Base-by-base conservation (phyloP, 2,888 invertebrate species). In the Drosophila cognata region DNA sequence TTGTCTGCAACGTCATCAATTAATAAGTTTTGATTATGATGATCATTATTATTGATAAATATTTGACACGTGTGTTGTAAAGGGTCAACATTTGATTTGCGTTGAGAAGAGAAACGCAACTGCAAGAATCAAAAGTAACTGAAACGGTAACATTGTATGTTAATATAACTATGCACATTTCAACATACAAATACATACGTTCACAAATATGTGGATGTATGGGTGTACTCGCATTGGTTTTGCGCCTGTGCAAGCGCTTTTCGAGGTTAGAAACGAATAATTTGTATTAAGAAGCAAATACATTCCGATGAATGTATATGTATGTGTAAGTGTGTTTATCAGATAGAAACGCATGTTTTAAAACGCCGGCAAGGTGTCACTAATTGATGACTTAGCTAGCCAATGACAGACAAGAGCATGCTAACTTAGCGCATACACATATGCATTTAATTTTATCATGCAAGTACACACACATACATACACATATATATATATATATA, bases 221-320 rank as follows among this genome's bases (percentile, higher is more conserved):
- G 29, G 43, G n/a, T 41, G 16, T 6, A 43, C 21, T 21, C 43
- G 11, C 21, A 43, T 43, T 43, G 11, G 4, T 35, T 41, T 52
- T 71, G 75, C 77, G 74, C 68, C 79, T 78, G 75, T 81, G 78
- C 66, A 72, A 65, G 69, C 36, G 25, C 16, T 46, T 67, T 66
- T 79, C 60, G 72, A 90, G 89, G 89, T 90, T 90, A 90, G 77
- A 79, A 64, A 79, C 88, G 89, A 85, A 81, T 76, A 69, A 68
- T 65, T 75, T 59, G 59, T 59, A 59, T 58, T 71, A 62, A 55
- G 70, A 38, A 46, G 33, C 36, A 48, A 71, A 41, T 25, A 61
- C 41, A 67, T 58, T 38, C n/a, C 46, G 16, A 56, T 56, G 28
- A 21, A 53, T 16, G 31, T 16, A 31, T 38, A n/a, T 51, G 21